phyloP scores from a whole-genome alignment of 2,113 vertebrate genomes.

The Phoenicopterus ruber region DNA sequence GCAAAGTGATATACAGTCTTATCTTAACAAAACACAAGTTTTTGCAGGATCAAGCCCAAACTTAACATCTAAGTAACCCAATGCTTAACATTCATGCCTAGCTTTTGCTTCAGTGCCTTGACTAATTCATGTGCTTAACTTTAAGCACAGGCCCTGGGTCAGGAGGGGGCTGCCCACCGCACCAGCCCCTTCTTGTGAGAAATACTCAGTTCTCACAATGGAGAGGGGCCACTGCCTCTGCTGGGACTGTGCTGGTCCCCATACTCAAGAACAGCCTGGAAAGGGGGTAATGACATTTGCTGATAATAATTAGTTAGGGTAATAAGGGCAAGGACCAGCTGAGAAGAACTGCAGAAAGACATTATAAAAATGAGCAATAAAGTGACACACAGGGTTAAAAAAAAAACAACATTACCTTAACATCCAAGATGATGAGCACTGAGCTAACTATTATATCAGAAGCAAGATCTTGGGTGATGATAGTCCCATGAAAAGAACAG shows the following conservation, averaged over 20 bases:
- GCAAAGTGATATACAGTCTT: neutral
- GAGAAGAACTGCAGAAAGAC: neutral
- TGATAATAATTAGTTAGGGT: neutral
- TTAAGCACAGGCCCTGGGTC: too few relatives aligned
- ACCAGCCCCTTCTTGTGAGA: too few relatives aligned
- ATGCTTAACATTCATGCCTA: neutral
- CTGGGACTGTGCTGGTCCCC: neutral
- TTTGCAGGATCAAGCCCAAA: too few relatives aligned
- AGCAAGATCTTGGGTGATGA: neutral
- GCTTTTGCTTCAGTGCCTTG: neutral
- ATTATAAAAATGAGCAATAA: neutral
- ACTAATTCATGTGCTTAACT: neutral
- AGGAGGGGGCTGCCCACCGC: too few relatives aligned
- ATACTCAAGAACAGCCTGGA: neutral
- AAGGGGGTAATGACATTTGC: fast-evolving
- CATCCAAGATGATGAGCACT: neutral
- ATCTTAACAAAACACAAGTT: neutral
- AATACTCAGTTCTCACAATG: too few relatives aligned
- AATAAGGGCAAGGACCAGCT: neutral
- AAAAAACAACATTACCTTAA: neutral
- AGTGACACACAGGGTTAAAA: neutral
- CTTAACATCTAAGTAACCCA: neutral
- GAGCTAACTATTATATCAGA: neutral
- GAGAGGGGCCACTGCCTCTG: neutral
- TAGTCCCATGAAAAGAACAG: neutral